A percentile compares a stretch with the other conserved stretches of the same genome.
Evolutionary conservation across 1,140 invertebrate genomes (phyloP).

Genomic region (Bombus balteatus): DNA sequence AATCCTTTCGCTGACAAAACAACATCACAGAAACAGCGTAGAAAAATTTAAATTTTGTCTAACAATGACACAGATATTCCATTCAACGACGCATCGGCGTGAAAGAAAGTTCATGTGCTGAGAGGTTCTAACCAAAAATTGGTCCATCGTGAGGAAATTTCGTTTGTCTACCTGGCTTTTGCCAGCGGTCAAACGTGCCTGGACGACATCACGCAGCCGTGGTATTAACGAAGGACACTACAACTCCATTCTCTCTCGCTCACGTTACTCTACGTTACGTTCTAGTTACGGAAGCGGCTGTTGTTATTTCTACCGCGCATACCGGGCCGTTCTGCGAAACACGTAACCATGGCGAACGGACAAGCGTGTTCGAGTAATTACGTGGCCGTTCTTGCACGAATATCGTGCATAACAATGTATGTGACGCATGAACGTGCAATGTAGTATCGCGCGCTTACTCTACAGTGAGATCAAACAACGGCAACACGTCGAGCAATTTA

Average conservation of each 20-base stretch:
- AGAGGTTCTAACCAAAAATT: too few species aligned
- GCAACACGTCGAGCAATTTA: neutral
- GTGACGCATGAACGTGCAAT: conserved; percentile 17
- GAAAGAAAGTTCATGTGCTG: neutral
- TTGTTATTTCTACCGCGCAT: conserved; percentile 53
- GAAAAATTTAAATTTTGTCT: neutral
- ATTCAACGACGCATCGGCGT: neutral
- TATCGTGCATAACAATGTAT: conserved; percentile 11
- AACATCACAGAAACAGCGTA: too few species aligned
- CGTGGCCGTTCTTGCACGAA: conserved; percentile 35
- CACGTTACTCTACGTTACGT: conserved; percentile 41
- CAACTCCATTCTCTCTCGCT: conserved; percentile 13
- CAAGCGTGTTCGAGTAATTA: conserved; percentile 56
- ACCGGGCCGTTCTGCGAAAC: conserved; percentile 48
- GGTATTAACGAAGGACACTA: conserved; percentile 37
- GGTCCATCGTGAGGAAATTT: too few species aligned
- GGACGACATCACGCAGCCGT: neutral
- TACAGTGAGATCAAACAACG: neutral
- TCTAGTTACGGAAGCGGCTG: conserved; percentile 55
- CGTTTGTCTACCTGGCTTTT: neutral
- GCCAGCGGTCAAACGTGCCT: neutral
- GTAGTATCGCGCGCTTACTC: neutral
- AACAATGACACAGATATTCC: neutral
- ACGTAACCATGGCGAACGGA: conserved; percentile 61
- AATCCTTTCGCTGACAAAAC: neutral